Evolutionary conservation across 2,888 invertebrate genomes (phyloP), one percentile per base, ranked within the genome.

Genomic region (Ecliptopera silaceata): DNA sequence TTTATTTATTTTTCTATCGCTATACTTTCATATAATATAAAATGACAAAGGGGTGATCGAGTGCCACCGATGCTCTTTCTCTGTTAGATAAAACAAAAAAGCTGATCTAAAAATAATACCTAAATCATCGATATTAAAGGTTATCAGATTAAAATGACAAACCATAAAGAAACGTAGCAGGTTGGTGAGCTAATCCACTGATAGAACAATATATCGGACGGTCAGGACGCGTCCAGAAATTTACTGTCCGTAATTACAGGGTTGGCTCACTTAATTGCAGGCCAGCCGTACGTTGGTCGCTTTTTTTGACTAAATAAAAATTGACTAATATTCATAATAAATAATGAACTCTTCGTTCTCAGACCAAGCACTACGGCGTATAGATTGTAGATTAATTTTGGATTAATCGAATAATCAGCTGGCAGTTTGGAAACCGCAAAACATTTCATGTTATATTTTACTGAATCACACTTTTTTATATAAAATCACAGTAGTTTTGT

Each of bases 181-280:
- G 53, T 45, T 72, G 72, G 71, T 76, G 72, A 80, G 82, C 80
- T 88, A 86, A 88, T 85, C 86, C 81, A 74, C 57, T 84, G 88
- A 90, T 87, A 90, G 87, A 89, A 87, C 87, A 88, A 88, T 88
- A 87, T 82, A 82, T 71, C 71, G 69, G 77, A 71, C 77, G 79
- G 79, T 77, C 84, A 86, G 90, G 92, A 92, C 93, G 92, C 93
- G 93, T 94, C 93, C 93, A 93, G 93, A 94, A 94, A 95, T 95
- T 95, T 95, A 95, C 95, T 94, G 95, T 92, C 94, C 94, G 94
- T 95, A 95, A 95, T 95, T 95, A 95, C 94, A 95, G 95, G 95
- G 95, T 95, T 93, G 93, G 88, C 92, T 92, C 93, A 94, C 94
- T 95, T 95, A 95, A 95, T 95, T 95, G 95, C 94, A 94, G 94